phyloP scores from a whole-genome alignment of 2,113 vertebrate genomes.

The Brienomyrus longianalis region DNA sequence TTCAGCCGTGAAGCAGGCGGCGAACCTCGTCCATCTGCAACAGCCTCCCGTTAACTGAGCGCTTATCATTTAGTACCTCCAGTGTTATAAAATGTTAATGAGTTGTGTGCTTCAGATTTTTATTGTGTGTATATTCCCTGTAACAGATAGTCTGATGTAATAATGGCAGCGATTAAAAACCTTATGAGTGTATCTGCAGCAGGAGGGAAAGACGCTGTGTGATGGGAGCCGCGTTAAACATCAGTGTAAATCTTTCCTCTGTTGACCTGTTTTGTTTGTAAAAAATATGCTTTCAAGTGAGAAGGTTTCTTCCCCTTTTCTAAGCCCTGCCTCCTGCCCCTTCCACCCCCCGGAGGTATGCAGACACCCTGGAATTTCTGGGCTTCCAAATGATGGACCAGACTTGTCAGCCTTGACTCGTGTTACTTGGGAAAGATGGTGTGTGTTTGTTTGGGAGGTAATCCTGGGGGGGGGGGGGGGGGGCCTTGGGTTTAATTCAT shows the following conservation, averaged over 20 bases:
- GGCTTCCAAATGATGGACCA: conserved; percentile 62
- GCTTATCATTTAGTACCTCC: neutral
- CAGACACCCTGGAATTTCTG: conserved; percentile 67
- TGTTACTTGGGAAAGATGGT: conserved; percentile 47
- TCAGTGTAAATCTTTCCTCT: neutral
- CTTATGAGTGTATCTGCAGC: neutral
- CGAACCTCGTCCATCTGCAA: neutral
- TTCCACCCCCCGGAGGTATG: conserved; percentile 52
- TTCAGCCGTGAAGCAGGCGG: neutral
- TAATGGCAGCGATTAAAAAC: neutral
- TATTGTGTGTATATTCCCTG: neutral
- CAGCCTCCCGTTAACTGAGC: neutral
- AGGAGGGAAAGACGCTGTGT: neutral
- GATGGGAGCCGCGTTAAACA: neutral
- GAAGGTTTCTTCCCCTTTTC: neutral
- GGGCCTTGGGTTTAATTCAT: no score
- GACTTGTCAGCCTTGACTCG: conserved; percentile 60
- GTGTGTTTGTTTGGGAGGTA: conserved; percentile 26
- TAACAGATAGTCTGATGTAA: neutral
- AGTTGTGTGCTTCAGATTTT: neutral
- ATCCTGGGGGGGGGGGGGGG: neutral
- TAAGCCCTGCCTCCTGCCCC: neutral
- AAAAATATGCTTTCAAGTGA: neutral
- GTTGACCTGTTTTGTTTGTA: neutral
- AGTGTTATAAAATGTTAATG: neutral